Percentiles rank a stretch among this genome's conserved stretches.
Conservation (phyloP, 1,140 invertebrate genomes). For the Pseudomyrmex concolor region DNA sequence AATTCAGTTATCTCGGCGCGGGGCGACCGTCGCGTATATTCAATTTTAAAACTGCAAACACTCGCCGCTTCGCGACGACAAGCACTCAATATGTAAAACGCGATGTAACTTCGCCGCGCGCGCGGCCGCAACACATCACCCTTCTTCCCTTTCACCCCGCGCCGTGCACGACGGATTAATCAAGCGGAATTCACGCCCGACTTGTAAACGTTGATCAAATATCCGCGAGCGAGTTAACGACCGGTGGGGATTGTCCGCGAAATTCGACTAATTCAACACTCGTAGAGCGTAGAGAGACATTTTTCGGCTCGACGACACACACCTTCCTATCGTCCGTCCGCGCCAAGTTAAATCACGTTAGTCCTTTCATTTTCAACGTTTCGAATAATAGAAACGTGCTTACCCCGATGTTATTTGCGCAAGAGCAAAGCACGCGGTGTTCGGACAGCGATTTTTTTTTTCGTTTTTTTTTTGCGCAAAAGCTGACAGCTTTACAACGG, state of each 20-base stretch:
- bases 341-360: slow-evolving; percentile 38
- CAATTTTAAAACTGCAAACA: slow-evolving; percentile 61
- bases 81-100: slow-evolving; percentile 60
- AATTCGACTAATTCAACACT: slow-evolving; percentile 67
- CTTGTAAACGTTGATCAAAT: slow-evolving; percentile 61
- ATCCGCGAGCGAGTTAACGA: slow-evolving; percentile 58
- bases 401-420: too few species aligned
- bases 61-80: slow-evolving; percentile 44
- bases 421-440: slow-evolving; percentile 11
- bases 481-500: background rate
- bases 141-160: too few species aligned
- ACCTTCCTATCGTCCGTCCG: background rate
- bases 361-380: slow-evolving; percentile 10
- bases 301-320: slow-evolving; percentile 33
- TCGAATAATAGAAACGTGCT: background rate
- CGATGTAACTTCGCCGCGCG: slow-evolving; percentile 56
- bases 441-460: too few species aligned
- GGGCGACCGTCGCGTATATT: slow-evolving; percentile 44
- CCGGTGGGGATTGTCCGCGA: slow-evolving; percentile 47
- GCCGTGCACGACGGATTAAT: slow-evolving; percentile 29
- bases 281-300: slow-evolving; percentile 12
- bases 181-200: slow-evolving; percentile 58
- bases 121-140: slow-evolving; percentile 16
- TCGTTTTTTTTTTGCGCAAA: background rate
- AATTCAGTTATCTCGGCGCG: slow-evolving; percentile 49